phyloP scores from a whole-genome alignment of 1,140 invertebrate species.

The Sitobion miscanthi region DNA sequence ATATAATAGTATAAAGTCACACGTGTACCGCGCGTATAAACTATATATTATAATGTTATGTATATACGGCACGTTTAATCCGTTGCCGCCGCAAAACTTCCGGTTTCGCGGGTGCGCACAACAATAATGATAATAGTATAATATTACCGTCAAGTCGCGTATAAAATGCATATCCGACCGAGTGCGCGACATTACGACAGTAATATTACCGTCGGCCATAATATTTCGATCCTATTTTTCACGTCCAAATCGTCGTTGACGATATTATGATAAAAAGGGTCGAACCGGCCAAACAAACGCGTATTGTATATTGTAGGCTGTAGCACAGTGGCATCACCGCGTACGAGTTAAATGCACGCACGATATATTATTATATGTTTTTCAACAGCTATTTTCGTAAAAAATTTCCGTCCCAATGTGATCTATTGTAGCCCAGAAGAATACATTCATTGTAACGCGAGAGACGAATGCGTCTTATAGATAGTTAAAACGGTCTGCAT shows the following conservation, averaged over 20 bases:
- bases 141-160: not conserved
- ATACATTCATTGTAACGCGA: not conserved
- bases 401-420: not conserved
- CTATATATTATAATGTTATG: not conserved
- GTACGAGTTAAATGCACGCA: not conserved
- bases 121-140: not conserved
- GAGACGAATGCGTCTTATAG: not conserved
- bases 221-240: not conserved
- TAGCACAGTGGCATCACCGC: not conserved
- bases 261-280: not conserved
- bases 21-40: conserved; percentile 31
- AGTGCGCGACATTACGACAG: not conserved
- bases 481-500: not conserved
- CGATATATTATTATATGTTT: not conserved
- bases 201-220: not conserved
- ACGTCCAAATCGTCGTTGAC: not conserved
- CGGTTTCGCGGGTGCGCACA: not conserved
- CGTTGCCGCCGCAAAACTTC: not conserved
- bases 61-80: not conserved
- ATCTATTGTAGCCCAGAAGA: not conserved
- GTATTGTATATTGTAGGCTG: not conserved
- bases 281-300: not conserved
- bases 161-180: not conserved
- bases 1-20: conserved; percentile 32
- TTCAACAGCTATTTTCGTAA: not conserved